phyloP scores from a whole-genome alignment of 2,797 vertebrate genomes.

The Phylloscopus collybita region DNA sequence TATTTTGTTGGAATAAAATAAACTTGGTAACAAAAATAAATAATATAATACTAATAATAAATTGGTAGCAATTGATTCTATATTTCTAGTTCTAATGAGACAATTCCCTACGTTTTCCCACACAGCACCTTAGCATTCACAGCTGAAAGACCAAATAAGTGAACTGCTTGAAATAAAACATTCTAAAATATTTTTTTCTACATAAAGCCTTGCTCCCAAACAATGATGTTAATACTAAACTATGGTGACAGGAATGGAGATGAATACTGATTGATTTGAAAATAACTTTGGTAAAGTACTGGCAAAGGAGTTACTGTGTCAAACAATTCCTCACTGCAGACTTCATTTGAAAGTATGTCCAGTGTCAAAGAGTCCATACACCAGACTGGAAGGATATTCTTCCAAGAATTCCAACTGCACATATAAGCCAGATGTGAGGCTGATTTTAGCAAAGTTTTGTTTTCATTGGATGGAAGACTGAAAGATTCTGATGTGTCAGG shows the following conservation, averaged over 20 bases:
- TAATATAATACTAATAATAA: neutral
- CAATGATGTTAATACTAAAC: slow-evolving; percentile 43
- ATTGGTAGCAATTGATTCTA: neutral
- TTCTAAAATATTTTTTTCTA: neutral
- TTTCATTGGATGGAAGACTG: slow-evolving; percentile 44
- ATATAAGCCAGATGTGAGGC: slow-evolving; percentile 56
- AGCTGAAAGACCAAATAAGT: neutral
- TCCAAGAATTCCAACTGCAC: slow-evolving; percentile 62
- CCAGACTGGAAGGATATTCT: slow-evolving; percentile 57
- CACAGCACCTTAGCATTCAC: neutral
- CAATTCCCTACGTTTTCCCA: neutral
- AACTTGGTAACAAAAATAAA: neutral
- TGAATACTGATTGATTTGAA: slow-evolving; percentile 28
- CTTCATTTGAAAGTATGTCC: slow-evolving; percentile 38
- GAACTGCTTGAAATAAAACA: neutral
- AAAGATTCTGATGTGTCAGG: slow-evolving; percentile 57
- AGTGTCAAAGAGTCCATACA: neutral
- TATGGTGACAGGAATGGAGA: slow-evolving; percentile 27
- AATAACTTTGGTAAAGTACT: slow-evolving; percentile 32
- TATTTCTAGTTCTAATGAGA: neutral
- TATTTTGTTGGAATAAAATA: neutral
- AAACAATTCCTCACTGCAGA: slow-evolving; percentile 46
- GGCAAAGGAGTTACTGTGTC: slow-evolving; percentile 52
- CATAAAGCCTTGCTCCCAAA: slow-evolving; percentile 17
- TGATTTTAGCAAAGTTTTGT: slow-evolving; percentile 42